phyloP scores from a whole-genome alignment of 2,888 invertebrate genomes.

The Amiota communis region DNA sequence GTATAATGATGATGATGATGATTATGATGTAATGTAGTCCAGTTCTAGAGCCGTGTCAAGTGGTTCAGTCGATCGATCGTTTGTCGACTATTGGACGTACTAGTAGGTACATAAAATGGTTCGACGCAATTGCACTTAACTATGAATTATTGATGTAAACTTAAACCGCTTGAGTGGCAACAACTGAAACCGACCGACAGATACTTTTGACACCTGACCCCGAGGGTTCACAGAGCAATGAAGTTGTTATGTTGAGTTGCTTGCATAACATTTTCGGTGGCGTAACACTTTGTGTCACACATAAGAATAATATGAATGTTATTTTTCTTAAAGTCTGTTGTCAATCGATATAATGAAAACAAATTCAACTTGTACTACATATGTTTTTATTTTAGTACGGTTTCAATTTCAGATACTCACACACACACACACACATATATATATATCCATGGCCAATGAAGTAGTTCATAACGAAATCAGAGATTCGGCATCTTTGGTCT shows the following conservation, averaged over 20 bases:
- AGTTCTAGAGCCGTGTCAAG: neutral
- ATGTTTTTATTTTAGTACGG: constrained; percentile 58
- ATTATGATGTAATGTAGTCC: constrained; percentile 13
- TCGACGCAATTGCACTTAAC: constrained; percentile 59
- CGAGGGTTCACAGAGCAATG: constrained; percentile 53
- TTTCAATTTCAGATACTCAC: constrained; percentile 47
- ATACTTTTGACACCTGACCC: constrained; percentile 56
- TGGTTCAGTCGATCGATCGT: constrained; percentile 11
- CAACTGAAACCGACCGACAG: neutral
- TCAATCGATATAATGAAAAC: constrained; percentile 3
- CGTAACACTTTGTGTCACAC: constrained; percentile 12
- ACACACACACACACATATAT: neutral
- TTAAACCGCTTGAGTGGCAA: constrained; percentile 57
- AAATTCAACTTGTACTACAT: constrained; percentile 44
- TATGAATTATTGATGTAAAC: constrained; percentile 64
- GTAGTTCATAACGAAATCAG: neutral
- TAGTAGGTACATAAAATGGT: constrained; percentile 53
- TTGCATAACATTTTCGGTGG: neutral
- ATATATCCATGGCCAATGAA: neutral
- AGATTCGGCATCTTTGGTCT: neutral
- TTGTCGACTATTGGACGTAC: constrained; percentile 39
- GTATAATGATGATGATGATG: constrained; percentile 49
- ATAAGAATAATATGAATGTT: too few species aligned
- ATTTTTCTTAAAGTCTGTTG: too few species aligned
- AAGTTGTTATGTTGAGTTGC: constrained; percentile 40